Evolutionary conservation across 2,797 vertebrate species (phyloP), one percentile per base, ranked within the genome.

Genomic region (Sebastiscus tertius): DNA sequence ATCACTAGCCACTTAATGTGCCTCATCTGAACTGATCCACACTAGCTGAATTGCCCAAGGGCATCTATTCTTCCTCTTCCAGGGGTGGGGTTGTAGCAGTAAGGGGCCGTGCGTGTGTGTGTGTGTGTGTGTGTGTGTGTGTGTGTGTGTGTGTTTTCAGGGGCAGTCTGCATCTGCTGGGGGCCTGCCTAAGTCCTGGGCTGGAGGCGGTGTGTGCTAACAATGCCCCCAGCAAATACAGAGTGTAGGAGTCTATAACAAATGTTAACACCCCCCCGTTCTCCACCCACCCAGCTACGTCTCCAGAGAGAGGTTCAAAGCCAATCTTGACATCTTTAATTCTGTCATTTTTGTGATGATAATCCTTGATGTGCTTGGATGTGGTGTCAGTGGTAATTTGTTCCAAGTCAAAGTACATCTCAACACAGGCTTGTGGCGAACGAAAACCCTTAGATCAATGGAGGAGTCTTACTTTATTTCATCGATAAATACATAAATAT

Each of bases 1-100:
- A 99, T 99, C 97, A 97, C 97, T 96, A 95, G 97, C 97, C 97
- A 97, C 97, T 99, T 98, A 98, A 97, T 96, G 97, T 96, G 97
- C 97, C 97, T 98, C 97, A 97, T 97, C 97, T 97, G 97, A 98
- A 97, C 96, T 95, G 96, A 96, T 95, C 95, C 96, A 96, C 96
- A 96, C 95, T 89, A 93, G 89, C 89, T 27, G 54, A 94, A 96
- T 95, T 96, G 96, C 96, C 78, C 92, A 61, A 94, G 89, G 97
- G 94, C 95, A 90, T 93, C 93, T 93, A 84, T 95, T 95, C 94
- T 84, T 83, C 82, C 87, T 92, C 79, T 83, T 89, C 90, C 89
- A 85, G 87, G 92, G 94, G 82, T 89, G 90, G 88, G 92, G 92
- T 89, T 85, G 69, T 84, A 75, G 91, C 90, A 85, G 89, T 73